These are phyloP conservation scores for Lochmaea capreae DNA, from an alignment of 2,888 invertebrate species.

Conservation along the genomic window DNA sequence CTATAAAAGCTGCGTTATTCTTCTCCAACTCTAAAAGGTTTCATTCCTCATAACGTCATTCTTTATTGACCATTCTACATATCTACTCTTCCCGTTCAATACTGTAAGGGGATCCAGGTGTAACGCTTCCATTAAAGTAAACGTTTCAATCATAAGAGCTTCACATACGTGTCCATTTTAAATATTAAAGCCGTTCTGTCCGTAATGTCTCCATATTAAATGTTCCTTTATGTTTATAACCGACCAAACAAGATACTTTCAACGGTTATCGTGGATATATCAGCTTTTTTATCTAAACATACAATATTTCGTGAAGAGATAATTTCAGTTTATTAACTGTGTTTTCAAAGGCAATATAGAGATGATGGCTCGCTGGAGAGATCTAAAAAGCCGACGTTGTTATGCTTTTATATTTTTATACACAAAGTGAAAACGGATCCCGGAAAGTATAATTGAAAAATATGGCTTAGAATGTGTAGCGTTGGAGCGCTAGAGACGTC, in stretches of 20 bases:
- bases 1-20: background rate
- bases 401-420: background rate
- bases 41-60: background rate
- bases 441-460: background rate
- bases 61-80: slow-evolving; percentile 6
- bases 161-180: slow-evolving; percentile 33
- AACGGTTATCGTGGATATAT: slow-evolving; percentile 25
- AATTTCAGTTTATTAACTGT: slow-evolving; percentile 9
- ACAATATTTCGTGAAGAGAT: slow-evolving; percentile 22
- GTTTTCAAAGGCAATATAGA: slow-evolving; percentile 17
- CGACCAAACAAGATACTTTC: slow-evolving; percentile 20
- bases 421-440: background rate
- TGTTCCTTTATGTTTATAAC: slow-evolving; percentile 23
- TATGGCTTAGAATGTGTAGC: background rate
- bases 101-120: slow-evolving; percentile 17
- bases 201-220: slow-evolving; percentile 28
- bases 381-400: slow-evolving; percentile 2
- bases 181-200: slow-evolving; percentile 31
- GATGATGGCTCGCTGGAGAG: slow-evolving; percentile 22
- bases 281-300: slow-evolving; percentile 16
- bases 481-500: too few species aligned
- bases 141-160: slow-evolving; percentile 32
- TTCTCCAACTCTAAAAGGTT: background rate
- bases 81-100: background rate
- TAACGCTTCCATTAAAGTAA: slow-evolving; percentile 27